Percentiles rank a stretch among this genome's conserved stretches.
Evolutionary conservation across 2,113 vertebrate genomes (phyloP).

Genomic region (Tachycineta bicolor): DNA sequence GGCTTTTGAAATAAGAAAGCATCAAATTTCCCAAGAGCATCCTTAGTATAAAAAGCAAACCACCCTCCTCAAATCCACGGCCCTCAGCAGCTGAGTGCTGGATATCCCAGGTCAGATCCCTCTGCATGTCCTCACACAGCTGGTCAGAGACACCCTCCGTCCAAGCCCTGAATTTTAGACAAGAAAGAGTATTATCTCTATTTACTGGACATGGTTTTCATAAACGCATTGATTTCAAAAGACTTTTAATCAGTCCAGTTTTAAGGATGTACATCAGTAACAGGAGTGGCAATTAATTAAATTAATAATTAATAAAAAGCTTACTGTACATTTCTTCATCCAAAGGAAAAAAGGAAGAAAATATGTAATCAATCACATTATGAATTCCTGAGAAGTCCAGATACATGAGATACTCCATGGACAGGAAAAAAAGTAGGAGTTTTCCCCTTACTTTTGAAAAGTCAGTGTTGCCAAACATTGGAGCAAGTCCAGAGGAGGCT

Average conservation of each 20-base stretch:
- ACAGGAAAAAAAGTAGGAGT: neutral
- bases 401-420: fast-evolving
- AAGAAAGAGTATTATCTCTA: neutral
- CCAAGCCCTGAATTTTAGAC: neutral
- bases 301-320: neutral
- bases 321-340: neutral
- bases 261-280: neutral
- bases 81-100: neutral
- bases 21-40: neutral
- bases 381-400: neutral
- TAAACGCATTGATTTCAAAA: neutral
- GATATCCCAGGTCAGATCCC: neutral
- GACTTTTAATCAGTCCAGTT: neutral
- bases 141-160: too few relatives aligned
- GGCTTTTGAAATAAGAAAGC: neutral
- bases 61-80: neutral
- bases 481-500: neutral
- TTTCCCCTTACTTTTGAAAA: neutral
- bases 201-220: neutral
- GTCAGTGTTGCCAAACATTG: neutral
- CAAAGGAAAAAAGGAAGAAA: neutral
- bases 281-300: neutral
- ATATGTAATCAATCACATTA: neutral
- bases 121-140: neutral
- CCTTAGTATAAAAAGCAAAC: neutral